A percentile compares a stretch with the other conserved stretches of the same genome.
phyloP scores from a whole-genome alignment of 2,888 invertebrate species.

The Diarsia dahlii region DNA sequence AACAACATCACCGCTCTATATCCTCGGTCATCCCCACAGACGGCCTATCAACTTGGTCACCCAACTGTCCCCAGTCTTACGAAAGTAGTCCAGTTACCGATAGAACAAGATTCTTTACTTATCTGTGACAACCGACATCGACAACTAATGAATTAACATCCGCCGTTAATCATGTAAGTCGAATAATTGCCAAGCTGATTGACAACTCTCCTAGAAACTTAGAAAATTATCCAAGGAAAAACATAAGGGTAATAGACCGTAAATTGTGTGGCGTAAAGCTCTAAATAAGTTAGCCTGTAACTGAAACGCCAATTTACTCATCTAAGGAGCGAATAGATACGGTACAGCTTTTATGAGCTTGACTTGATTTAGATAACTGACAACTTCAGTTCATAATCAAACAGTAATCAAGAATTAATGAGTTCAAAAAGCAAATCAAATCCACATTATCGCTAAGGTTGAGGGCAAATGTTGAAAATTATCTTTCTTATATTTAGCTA shows the following conservation, averaged over 20 bases:
- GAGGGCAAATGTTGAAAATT: slow-evolving; percentile 20
- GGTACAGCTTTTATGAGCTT: slow-evolving; percentile 19
- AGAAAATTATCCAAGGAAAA: slow-evolving; percentile 5
- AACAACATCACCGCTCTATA: not conserved
- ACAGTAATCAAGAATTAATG: slow-evolving; percentile 26
- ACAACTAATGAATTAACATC: slow-evolving; percentile 65
- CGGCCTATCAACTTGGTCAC: slow-evolving; percentile 6
- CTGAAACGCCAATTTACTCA: slow-evolving; percentile 28
- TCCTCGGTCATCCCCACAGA: slow-evolving; percentile 7
- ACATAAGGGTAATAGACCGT: slow-evolving; percentile 16
- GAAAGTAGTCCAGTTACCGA: slow-evolving; percentile 57
- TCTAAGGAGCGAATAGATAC: slow-evolving; percentile 5
- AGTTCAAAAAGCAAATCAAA: slow-evolving; percentile 7
- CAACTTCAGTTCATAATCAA: slow-evolving; percentile 18
- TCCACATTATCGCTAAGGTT: slow-evolving; percentile 6
- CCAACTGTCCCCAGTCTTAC: slow-evolving; percentile 31
- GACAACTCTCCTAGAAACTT: slow-evolving; percentile 56
- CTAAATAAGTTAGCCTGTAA: not conserved
- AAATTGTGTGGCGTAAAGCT: not conserved
- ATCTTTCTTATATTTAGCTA: slow-evolving; percentile 9
- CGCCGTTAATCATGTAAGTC: slow-evolving; percentile 62
- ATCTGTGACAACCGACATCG: slow-evolving; percentile 52
- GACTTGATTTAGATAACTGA: slow-evolving; percentile 19
- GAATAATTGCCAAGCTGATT: slow-evolving; percentile 61
- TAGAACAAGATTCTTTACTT: slow-evolving; percentile 60